A percentile compares a stretch with the other conserved stretches of the same genome.
These are phyloP conservation scores for Thera britannica DNA, from an alignment of 2,888 invertebrate genomes.

Conservation along the genomic window DNA sequence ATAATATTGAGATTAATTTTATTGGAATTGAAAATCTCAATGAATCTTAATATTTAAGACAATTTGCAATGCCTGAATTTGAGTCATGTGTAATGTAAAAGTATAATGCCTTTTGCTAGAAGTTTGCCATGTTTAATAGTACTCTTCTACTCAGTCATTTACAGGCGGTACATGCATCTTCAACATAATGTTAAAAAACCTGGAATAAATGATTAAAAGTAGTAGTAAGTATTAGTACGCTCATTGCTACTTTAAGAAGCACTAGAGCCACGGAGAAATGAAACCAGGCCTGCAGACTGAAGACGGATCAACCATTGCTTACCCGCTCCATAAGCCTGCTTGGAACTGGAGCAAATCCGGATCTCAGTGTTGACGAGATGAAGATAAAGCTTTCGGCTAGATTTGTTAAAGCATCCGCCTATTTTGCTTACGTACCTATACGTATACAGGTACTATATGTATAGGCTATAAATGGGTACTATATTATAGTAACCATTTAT, in stretches of 20 bases:
- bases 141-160: too few species aligned
- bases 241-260: conserved; percentile 48
- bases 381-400: not conserved
- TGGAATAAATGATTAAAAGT: too few species aligned
- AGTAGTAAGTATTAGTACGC: conserved; percentile 18
- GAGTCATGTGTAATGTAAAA: too few species aligned
- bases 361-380: conserved; percentile 36
- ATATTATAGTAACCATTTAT: too few species aligned
- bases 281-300: conserved; percentile 48
- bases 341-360: conserved; percentile 45
- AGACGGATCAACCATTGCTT: conserved; percentile 51
- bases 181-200: too few species aligned
- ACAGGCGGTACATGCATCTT: too few species aligned
- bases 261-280: conserved; percentile 50
- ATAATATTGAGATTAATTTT: conserved; percentile 1
- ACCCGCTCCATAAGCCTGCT: conserved; percentile 49
- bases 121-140: too few species aligned
- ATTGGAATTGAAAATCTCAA: not conserved
- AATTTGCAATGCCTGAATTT: too few species aligned
- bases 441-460: not conserved
- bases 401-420: not conserved
- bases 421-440: not conserved
- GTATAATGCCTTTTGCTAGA: too few species aligned
- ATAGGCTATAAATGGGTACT: too few species aligned
- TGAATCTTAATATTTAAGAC: too few species aligned